phyloP scores from a whole-genome alignment of 2,888 invertebrate species.

The Selenia dentaria region DNA sequence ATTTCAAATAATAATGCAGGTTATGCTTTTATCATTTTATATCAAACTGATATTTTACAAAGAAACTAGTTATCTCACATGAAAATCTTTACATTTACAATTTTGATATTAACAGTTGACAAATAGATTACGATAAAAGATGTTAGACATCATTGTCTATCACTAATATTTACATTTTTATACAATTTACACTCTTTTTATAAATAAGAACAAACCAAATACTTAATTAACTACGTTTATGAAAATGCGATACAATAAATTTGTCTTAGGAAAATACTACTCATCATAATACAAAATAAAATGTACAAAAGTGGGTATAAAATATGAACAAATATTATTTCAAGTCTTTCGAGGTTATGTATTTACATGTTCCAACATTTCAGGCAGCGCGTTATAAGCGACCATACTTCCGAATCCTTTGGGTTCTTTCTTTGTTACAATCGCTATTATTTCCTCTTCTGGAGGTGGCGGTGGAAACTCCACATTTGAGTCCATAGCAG shows the following conservation, averaged over 20 bases:
- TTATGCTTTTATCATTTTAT: slow-evolving; percentile 53
- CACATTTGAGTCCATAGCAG: slow-evolving; percentile 56
- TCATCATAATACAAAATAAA: too few species aligned
- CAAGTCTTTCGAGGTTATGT: slow-evolving; percentile 53
- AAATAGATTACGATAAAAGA: slow-evolving; percentile 74
- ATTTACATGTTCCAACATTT: slow-evolving; percentile 78
- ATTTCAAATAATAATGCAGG: slow-evolving; percentile 7
- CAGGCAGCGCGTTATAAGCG: slow-evolving; percentile 78
- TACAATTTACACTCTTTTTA: slow-evolving; percentile 54
- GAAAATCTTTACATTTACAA: slow-evolving; percentile 69
- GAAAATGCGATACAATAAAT: too few species aligned
- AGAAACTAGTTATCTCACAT: slow-evolving; percentile 71
- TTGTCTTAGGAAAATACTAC: too few species aligned
- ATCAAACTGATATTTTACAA: slow-evolving; percentile 77
- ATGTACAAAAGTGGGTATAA: too few species aligned
- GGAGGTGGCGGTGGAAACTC: slow-evolving; percentile 73
- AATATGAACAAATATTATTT: too few species aligned
- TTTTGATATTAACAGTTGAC: slow-evolving; percentile 75
- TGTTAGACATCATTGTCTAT: slow-evolving; percentile 65
- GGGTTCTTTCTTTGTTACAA: slow-evolving; percentile 79
- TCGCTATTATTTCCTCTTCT: slow-evolving; percentile 79
- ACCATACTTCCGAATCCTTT: slow-evolving; percentile 80
- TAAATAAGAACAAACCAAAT: too few species aligned
- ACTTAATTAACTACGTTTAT: too few species aligned
- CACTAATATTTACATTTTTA: slow-evolving; percentile 52